Conservation (phyloP, 2,113 vertebrate genomes). For the Rutilus rutilus region DNA sequence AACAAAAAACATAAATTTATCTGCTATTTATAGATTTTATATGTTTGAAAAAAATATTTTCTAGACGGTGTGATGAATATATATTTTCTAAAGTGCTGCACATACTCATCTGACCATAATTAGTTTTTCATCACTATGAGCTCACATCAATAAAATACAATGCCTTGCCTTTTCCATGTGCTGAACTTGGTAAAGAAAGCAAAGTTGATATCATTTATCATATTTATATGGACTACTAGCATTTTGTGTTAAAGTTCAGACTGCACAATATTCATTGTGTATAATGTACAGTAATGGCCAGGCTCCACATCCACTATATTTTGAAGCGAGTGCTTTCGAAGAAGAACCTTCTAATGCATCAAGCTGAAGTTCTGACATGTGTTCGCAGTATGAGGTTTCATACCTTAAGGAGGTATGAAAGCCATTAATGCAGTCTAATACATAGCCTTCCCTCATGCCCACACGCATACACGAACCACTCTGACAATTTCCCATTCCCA, state of each 20-base stretch:
- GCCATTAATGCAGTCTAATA: constrained; percentile 7
- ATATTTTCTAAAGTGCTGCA: not conserved
- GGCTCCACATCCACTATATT: not conserved
- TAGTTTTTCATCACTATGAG: not conserved
- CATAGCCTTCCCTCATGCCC: not conserved
- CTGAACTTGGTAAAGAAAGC: not conserved
- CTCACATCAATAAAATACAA: not conserved
- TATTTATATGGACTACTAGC: not conserved
- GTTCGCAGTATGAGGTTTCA: not conserved
- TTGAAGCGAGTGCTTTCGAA: not conserved
- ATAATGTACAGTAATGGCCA: not conserved
- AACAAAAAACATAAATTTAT: not conserved
- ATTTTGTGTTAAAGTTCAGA: not conserved
- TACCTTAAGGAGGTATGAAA: constrained; percentile 15
- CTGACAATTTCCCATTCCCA: constrained; percentile 53
- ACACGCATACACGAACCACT: not conserved
- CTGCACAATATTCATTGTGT: not conserved
- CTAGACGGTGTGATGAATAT: not conserved
- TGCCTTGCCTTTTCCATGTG: not conserved
- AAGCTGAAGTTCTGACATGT: not conserved
- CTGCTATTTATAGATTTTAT: not conserved
- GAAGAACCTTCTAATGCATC: not conserved
- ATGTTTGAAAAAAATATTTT: not conserved
- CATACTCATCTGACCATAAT: constrained; percentile 7
- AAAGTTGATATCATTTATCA: not conserved